phyloP scores from a whole-genome alignment of 2,888 invertebrate species.

The Sinopyrophorus schimmeli region DNA sequence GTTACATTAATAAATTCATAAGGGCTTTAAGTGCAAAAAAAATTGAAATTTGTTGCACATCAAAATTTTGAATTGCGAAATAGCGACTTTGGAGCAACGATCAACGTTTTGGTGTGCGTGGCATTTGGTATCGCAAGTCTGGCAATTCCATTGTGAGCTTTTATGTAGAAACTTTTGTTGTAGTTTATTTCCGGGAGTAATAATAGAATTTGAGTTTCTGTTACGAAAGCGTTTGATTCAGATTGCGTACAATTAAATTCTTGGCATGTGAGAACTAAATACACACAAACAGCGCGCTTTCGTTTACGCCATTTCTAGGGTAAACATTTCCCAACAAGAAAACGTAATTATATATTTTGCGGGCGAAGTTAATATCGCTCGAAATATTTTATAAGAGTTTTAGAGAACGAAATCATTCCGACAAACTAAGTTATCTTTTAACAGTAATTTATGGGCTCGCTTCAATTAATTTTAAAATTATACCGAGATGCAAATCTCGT shows the following conservation, averaged over 20 bases:
- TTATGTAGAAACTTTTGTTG: too few species aligned
- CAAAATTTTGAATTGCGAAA: too few species aligned
- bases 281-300: constrained; percentile 9
- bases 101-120: too few species aligned
- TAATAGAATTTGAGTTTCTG: too few species aligned
- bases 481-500: constrained; percentile 27
- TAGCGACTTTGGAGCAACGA: too few species aligned
- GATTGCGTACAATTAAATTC: constrained; percentile 13
- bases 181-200: too few species aligned
- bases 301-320: constrained; percentile 11
- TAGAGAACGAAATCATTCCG: constrained; percentile 15
- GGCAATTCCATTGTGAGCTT: too few species aligned
- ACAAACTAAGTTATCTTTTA: constrained; percentile 23
- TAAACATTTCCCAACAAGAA: constrained; percentile 2
- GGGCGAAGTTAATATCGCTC: constrained; percentile 6
- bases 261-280: constrained; percentile 5
- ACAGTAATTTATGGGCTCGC: constrained; percentile 22
- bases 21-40: too few species aligned
- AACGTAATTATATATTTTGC: constrained; percentile 3
- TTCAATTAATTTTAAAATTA: constrained; percentile 31
- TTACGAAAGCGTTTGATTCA: too few species aligned
- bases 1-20: too few species aligned
- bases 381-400: constrained; percentile 21
- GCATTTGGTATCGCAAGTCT: too few species aligned
- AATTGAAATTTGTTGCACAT: too few species aligned